Evolutionary conservation across 2,888 invertebrate species (phyloP).

Genomic region (Myopa testacea): DNA sequence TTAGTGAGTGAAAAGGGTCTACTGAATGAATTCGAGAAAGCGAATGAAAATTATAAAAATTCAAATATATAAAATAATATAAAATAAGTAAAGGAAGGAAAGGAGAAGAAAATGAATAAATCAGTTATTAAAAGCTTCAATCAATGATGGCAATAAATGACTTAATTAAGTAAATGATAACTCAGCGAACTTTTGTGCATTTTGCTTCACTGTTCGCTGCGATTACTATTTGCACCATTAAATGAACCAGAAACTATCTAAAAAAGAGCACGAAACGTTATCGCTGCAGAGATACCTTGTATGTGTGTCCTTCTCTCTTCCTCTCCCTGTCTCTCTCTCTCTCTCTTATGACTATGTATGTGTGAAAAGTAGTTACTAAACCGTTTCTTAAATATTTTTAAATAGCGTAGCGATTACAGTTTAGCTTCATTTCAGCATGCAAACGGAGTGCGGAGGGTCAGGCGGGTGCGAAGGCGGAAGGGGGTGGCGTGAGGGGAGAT

Average conservation of each 20-base stretch:
- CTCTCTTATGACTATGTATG: neutral
- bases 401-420: constrained; percentile 21
- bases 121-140: no score
- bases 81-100: no score
- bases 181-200: no score
- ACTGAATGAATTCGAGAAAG: no score
- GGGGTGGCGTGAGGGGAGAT: no score
- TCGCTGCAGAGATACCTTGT: neutral
- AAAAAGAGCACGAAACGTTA: neutral
- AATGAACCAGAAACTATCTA: constrained; percentile 7
- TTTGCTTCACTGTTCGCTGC: neutral
- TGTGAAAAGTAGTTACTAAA: constrained; percentile 25
- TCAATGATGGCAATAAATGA: no score
- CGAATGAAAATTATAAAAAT: no score
- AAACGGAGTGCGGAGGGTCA: neutral
- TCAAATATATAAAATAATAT: no score
- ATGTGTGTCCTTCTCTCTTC: neutral
- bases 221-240: neutral
- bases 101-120: no score
- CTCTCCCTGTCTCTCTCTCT: no score
- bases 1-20: no score
- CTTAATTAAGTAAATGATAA: no score
- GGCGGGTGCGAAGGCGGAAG: neutral
- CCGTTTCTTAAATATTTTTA: constrained; percentile 30
- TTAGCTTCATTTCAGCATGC: neutral